Evolutionary conservation across 2,888 invertebrate genomes (phyloP).

Genomic region (Phengaris arion): DNA sequence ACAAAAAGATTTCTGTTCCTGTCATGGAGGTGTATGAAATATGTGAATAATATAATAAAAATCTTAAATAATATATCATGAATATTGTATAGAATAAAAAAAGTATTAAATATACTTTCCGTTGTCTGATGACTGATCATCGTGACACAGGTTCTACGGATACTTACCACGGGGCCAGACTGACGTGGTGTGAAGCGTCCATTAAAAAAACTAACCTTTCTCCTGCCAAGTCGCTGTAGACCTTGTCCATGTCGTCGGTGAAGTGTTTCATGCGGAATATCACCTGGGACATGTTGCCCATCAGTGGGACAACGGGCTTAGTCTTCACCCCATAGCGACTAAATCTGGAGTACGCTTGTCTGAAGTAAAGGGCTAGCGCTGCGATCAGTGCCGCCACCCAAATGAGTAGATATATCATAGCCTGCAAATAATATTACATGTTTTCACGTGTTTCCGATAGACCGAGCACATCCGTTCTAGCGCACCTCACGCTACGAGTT

Average conservation of each 20-base stretch:
- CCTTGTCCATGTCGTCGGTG: slow-evolving; percentile 38
- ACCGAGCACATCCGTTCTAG: too few relatives aligned
- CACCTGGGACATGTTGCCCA: slow-evolving; percentile 51
- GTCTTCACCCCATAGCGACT: slow-evolving; percentile 49
- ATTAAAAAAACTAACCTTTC: slow-evolving; percentile 46
- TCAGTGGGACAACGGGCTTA: slow-evolving; percentile 45
- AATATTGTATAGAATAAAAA: too few relatives aligned
- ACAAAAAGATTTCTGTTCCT: too few relatives aligned
- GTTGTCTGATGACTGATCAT: too few relatives aligned
- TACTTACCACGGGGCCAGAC: too few relatives aligned
- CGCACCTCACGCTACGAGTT: too few relatives aligned
- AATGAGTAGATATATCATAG: slow-evolving; percentile 46
- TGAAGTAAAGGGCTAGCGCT: slow-evolving; percentile 46
- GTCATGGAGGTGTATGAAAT: too few relatives aligned
- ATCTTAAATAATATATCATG: too few relatives aligned
- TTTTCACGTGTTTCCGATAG: too few relatives aligned
- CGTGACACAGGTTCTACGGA: too few relatives aligned
- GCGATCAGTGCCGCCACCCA: slow-evolving; percentile 47
- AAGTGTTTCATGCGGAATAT: slow-evolving; percentile 44
- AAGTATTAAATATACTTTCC: too few relatives aligned
- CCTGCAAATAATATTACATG: slow-evolving; percentile 27
- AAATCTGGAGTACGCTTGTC: slow-evolving; percentile 48
- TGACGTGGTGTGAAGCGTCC: background rate
- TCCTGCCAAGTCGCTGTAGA: slow-evolving; percentile 45
- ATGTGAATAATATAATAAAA: too few relatives aligned